Evolutionary conservation across 2,888 invertebrate species (phyloP).

Genomic region (Melanophora roralis): DNA sequence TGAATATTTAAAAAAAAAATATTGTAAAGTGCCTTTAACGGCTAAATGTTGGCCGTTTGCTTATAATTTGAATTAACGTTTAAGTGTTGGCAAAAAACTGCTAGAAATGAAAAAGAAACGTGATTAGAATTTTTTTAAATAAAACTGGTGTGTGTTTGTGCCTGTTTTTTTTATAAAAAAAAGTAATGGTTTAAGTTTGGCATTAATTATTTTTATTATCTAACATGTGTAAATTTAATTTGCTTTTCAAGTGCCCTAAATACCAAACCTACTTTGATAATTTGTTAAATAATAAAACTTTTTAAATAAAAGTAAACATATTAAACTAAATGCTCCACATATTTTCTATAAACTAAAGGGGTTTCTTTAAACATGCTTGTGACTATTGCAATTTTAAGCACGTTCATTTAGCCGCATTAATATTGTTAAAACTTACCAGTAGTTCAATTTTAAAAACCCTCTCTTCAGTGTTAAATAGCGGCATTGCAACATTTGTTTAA

Average conservation of each 20-base stretch:
- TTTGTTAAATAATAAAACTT: conserved; percentile 21
- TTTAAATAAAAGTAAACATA: conserved; percentile 4
- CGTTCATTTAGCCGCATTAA: conserved; percentile 62
- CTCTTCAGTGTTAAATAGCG: conserved; percentile 6
- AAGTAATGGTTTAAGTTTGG: conserved; percentile 25
- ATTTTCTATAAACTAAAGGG: background rate
- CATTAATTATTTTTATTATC: conserved; percentile 48
- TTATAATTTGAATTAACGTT: conserved; percentile 29
- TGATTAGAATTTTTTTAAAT: conserved; percentile 48
- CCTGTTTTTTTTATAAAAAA: background rate
- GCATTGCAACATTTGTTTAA: conserved; percentile 40
- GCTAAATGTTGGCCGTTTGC: background rate
- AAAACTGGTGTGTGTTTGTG: background rate
- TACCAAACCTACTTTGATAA: conserved; percentile 25
- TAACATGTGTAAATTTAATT: conserved; percentile 32
- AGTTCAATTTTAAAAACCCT: background rate
- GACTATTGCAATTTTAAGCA: conserved; percentile 64
- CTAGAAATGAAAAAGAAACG: conserved; percentile 28
- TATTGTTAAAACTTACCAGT: conserved; percentile 12
- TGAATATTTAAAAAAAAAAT: conserved; percentile 39
- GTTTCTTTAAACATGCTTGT: conserved; percentile 45
- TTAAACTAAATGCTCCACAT: conserved; percentile 18
- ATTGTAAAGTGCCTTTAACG: background rate
- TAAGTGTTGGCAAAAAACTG: conserved; percentile 47
- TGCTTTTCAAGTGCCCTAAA: conserved; percentile 48